Percentiles rank a stretch among this genome's conserved stretches.
These are phyloP conservation scores for Eueremaeus valkanovi DNA, from an alignment of 2,888 invertebrate genomes.

Conservation along the genomic window DNA sequence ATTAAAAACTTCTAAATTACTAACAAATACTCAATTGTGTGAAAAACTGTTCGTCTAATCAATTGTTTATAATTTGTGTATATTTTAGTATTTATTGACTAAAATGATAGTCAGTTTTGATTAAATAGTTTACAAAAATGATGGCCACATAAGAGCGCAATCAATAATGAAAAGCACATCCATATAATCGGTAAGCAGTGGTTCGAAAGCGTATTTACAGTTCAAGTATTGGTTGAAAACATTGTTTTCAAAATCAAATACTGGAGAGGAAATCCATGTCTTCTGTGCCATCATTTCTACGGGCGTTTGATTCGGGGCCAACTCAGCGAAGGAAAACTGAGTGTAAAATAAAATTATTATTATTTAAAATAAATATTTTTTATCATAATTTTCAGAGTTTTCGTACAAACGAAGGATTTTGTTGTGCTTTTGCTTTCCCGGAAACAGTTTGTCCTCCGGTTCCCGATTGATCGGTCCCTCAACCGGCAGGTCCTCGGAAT, in stretches of 20 bases:
- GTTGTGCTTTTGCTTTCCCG: constrained; percentile 41
- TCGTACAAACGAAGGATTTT: constrained; percentile 46
- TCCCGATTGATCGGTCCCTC: constrained; percentile 95
- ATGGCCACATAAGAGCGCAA: constrained; percentile 8
- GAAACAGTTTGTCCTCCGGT: constrained; percentile 68
- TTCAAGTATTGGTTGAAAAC: background rate
- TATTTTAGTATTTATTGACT: constrained; percentile 3
- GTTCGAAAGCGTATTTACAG: background rate
- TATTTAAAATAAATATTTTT: background rate
- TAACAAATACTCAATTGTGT: no score
- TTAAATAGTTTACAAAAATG: background rate
- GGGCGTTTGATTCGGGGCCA: constrained; percentile 12
- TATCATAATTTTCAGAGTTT: background rate
- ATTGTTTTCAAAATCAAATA: no score
- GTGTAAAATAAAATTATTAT: background rate
- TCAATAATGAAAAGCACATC: background rate
- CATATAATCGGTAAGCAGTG: background rate
- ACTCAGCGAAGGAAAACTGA: constrained; percentile 5
- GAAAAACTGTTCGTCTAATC: no score
- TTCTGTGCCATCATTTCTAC: no score
- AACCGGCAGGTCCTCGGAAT: constrained; percentile 74
- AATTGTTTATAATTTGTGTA: no score
- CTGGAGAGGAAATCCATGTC: no score
- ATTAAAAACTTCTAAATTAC: no score
- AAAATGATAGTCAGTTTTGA: background rate